Evolutionary conservation across 2,888 invertebrate species (phyloP), one percentile per base, ranked within the genome.

Genomic region (Spialia ferax): DNA sequence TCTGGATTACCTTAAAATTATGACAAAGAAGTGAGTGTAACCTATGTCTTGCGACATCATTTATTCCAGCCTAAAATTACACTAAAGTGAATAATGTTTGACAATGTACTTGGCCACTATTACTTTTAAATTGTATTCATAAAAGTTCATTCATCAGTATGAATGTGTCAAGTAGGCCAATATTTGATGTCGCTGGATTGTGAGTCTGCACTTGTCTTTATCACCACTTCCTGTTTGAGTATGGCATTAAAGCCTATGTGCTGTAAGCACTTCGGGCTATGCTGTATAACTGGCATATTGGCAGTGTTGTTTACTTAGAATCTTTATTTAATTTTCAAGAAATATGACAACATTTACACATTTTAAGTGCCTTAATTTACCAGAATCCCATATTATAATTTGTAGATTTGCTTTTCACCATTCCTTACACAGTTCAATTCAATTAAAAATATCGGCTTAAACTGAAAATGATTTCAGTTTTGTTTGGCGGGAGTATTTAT

Each of bases 1-100:
- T 61, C 95, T 99, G 69, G 98, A 98, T 88, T 99, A 99, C 91
- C 95, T 99, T 74, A 98, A 98, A 91, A 97, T 98, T 74, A 98
- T 98, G 98, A 98, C 98, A 78, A 98, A 97, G 89, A 97, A 97
- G 94, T 97, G 96, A 97, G 94, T 79, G 67, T 74, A 48, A 76
- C 79, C 85, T 75, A 71, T 55, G 78, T 78, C 86, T 84, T 75
- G 91, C 90, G 90, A 88, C 92, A 89, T 91, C 89, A 86, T 79
- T 73, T 73, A 63, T 66, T 66, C 66, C 65, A 63, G 68, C 69
- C 75, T 71, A 69, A 73, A 73, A 73, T 64, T 73, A 68, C 69
- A 69, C 71, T 72, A 54, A 66, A 60, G 55, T 71, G 42, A 64
- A 32, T 52, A 22, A 64, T 54, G 57, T 45, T 32, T 63, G 29